Conservation (phyloP, 2,797 vertebrate species). For the Sebastes baramenuke region DNA sequence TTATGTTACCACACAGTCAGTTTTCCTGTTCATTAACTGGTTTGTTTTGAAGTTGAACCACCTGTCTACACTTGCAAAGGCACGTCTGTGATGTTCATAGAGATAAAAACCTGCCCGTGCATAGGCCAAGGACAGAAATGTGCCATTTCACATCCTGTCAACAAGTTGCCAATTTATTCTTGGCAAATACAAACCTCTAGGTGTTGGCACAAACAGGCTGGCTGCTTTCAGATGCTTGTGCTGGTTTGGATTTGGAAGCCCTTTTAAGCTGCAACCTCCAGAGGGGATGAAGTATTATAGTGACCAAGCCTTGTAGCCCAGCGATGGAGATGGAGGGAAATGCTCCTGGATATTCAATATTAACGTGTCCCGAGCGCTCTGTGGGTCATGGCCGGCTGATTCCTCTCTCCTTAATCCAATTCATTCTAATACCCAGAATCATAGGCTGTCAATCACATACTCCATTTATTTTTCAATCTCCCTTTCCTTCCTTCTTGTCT, state of each 20-base stretch:
- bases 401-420: slow-evolving; percentile 65
- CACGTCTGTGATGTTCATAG: neutral
- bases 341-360: slow-evolving; percentile 63
- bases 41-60: slow-evolving; percentile 7
- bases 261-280: neutral
- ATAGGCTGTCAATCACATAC: slow-evolving; percentile 71
- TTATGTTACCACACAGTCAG: neutral
- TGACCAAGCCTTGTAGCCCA: slow-evolving; percentile 23
- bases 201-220: slow-evolving; percentile 25
- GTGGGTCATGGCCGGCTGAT: slow-evolving; percentile 42
- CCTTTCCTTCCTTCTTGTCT: slow-evolving; percentile 8
- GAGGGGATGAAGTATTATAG: slow-evolving; percentile 33
- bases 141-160: slow-evolving; percentile 13
- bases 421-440: slow-evolving; percentile 69
- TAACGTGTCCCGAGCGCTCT: slow-evolving; percentile 34
- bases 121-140: neutral
- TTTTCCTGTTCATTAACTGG: neutral
- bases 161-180: neutral
- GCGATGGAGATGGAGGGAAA: slow-evolving; percentile 21
- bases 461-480: slow-evolving; percentile 79
- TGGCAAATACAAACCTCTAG: neutral
- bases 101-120: neutral
- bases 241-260: slow-evolving; percentile 27
- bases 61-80: neutral
- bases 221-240: slow-evolving; percentile 20